Evolutionary conservation across 2,888 invertebrate genomes (phyloP).

Genomic region (Pilophorus perplexus): DNA sequence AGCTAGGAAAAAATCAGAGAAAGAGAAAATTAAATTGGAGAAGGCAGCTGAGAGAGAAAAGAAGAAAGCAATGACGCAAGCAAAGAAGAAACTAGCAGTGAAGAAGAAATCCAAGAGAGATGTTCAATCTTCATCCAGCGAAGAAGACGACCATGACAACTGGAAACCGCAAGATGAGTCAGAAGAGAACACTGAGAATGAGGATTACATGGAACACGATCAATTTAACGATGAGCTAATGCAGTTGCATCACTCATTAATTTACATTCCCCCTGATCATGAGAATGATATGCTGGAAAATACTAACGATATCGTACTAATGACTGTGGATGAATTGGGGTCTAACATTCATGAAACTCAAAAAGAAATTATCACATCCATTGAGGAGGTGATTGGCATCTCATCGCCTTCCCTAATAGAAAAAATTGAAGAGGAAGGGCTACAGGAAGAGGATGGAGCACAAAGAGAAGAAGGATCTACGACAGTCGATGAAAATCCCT

Average conservation of each 20-base stretch:
- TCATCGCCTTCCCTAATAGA: not conserved
- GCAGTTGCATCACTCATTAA: not conserved
- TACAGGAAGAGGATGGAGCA: conserved; percentile 6
- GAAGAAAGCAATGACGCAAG: conserved; percentile 26
- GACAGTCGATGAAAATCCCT: too few relatives aligned
- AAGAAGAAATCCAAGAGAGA: conserved; percentile 24
- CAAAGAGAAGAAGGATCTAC: not conserved
- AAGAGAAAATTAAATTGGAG: conserved; percentile 18
- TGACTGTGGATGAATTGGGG: not conserved
- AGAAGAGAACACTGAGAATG: conserved; percentile 18
- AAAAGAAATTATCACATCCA: not conserved
- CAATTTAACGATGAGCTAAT: not conserved
- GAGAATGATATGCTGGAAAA: not conserved
- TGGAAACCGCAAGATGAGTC: conserved; percentile 35
- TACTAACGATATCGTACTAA: too few relatives aligned
- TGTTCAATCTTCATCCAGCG: conserved; percentile 7
- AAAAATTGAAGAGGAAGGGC: conserved; percentile 21
- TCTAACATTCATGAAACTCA: not conserved
- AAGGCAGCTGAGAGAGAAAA: conserved; percentile 36
- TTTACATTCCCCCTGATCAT: not conserved
- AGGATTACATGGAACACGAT: conserved; percentile 8
- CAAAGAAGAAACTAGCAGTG: conserved; percentile 18
- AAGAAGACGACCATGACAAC: conserved; percentile 9
- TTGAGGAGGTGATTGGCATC: conserved; percentile 26
- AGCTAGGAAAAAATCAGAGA: conserved; percentile 25